Base-by-base conservation (phyloP, 2,797 vertebrate genomes). In the Tiaroga cobitis region DNA sequence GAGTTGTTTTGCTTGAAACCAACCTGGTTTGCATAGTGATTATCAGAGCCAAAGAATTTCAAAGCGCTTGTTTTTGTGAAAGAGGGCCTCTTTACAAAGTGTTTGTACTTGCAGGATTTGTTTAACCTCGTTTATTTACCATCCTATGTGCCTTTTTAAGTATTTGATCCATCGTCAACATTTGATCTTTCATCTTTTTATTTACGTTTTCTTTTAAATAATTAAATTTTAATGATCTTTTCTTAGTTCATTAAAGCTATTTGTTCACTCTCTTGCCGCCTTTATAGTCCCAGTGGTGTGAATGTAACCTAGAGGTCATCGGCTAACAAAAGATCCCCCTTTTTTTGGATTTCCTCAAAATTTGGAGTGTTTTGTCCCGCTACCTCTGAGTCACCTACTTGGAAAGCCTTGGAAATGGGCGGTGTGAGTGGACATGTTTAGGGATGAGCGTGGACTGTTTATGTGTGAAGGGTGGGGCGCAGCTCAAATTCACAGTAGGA, bases 301-400 rank as follows among this genome's bases (percentile, higher is more conserved):
- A 63, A 83, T 91, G 91, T 93, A 80, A 80, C 91, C 92, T 84
- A 68, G 93, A 94, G 92, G 89, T 93, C 93, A 93, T 84, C 82
- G 78, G 91, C 92, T 88, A 91, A 90, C 92, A 90, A 88, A 92
- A 79, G 86, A 89, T 90, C 91, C 85, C 89, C 91, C 91, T 91
- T 91, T 93, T 93, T 92, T 82, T 90, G 90, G 89, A 90, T 93
- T 93, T 93, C 93, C 92, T 89, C 92, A 89, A 90, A 93, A 92
- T 93, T 88, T 86, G 89, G 88, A 90, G 87, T 90, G 90, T 92
- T 90, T 91, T 85, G 85, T 91, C 92, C 93, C 72, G 93, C 89
- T 92, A 87, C 92, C 87, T 88, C 87, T 88, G 85, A 85, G 91
- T 93, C 91, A 93, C 88, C 92, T 70, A 76, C 91, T 91, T 88